Evolutionary conservation across 2,888 invertebrate species (phyloP).

Genomic region (Spialia ferax): DNA sequence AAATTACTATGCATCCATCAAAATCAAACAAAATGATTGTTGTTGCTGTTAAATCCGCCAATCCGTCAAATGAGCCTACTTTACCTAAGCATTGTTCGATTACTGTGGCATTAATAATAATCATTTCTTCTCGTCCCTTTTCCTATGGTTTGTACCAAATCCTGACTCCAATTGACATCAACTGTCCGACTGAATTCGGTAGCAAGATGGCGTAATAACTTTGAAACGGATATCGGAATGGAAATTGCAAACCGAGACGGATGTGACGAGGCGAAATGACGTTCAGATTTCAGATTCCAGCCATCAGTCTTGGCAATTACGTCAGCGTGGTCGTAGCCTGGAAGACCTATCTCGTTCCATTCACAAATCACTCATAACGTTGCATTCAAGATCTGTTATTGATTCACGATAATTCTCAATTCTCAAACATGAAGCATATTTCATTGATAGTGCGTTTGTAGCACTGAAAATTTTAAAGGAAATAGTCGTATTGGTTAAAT

Average conservation of each 20-base stretch:
- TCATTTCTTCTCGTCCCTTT: too few relatives aligned
- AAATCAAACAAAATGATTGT: too few relatives aligned
- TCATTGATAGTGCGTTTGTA: background rate
- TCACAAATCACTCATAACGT: background rate
- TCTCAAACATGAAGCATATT: background rate
- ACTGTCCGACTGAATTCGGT: background rate
- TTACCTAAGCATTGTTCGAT: too few relatives aligned
- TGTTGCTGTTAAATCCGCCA: too few relatives aligned
- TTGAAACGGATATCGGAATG: conserved; percentile 10
- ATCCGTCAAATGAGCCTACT: too few relatives aligned
- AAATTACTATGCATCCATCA: too few relatives aligned
- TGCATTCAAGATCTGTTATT: background rate
- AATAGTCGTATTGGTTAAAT: too few relatives aligned
- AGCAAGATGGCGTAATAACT: conserved; percentile 8
- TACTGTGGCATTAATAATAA: too few relatives aligned
- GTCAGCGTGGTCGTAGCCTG: background rate
- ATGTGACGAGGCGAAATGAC: conserved; percentile 11
- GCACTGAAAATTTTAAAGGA: background rate
- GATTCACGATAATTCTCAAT: background rate
- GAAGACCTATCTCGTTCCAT: background rate
- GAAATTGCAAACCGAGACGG: conserved; percentile 19
- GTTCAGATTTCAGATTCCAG: conserved; percentile 4
- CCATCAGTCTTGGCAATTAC: background rate
- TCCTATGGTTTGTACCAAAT: too few relatives aligned
- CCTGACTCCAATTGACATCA: background rate